Conservation (phyloP, 2,113 vertebrate genomes). For the Peromyscus leucopus region DNA sequence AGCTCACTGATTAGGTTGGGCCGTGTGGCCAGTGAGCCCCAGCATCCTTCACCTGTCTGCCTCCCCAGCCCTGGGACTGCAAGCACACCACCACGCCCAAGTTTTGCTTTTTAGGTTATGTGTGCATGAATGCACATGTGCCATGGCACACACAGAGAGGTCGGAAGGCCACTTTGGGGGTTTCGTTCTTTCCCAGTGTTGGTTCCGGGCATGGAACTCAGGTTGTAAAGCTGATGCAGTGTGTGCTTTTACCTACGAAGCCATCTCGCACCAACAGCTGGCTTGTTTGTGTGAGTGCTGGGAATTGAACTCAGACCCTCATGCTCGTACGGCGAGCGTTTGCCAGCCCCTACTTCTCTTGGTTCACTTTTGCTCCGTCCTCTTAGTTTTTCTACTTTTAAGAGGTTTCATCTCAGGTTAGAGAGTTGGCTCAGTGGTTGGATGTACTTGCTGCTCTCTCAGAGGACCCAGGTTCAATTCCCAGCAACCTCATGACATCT, state of each 20-base stretch:
- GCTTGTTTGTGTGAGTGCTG: background rate
- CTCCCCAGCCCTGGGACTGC: background rate
- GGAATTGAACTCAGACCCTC: background rate
- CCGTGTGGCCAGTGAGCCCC: background rate
- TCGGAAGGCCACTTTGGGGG: background rate
- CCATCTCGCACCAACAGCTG: background rate
- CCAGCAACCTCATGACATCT: background rate
- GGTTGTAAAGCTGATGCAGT: background rate
- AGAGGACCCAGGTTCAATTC: background rate
- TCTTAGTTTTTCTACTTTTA: background rate
- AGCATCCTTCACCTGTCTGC: background rate
- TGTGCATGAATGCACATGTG: background rate
- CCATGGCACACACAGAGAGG: background rate
- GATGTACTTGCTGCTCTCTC: background rate
- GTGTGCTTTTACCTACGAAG: background rate
- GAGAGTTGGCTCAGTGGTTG: background rate
- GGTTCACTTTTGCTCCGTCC: background rate
- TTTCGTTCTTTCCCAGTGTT: background rate
- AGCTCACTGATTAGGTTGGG: background rate
- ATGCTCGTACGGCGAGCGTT: too few species aligned
- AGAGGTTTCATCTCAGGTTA: background rate
- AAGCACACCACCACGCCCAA: background rate
- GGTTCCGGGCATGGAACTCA: background rate
- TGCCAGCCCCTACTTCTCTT: background rate
- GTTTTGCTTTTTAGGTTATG: background rate